Evolutionary conservation across 2,888 invertebrate genomes (phyloP), one percentile per base, ranked within the genome.

Genomic region (Sinotaia quadrata): DNA sequence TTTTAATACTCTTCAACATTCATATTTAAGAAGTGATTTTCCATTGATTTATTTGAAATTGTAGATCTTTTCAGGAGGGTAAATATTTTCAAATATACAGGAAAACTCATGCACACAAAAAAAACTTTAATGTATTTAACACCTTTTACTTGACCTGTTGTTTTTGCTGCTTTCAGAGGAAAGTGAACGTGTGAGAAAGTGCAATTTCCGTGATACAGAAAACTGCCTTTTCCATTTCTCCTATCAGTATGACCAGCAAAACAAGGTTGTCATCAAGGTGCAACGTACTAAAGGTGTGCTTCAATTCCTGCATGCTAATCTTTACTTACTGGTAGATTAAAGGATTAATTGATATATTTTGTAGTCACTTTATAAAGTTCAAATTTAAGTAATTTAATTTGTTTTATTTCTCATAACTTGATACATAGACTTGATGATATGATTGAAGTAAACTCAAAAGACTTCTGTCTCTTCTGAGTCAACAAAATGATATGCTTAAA

Each of bases 251-350:
- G 69, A 73, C 31, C 27, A 44, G 33, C 27, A 69, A 34, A 74
- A 76, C 51, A 54, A 73, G 21, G 70, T 72, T 27, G 41, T 76
- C 24, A 69, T 76, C 63, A 72, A 68, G 37, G 73, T 71, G 18
- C 76, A 76, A 63, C 65, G 68, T 67, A 74, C 71, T 18, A 74
- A 76, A 73, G 69, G 76, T 73, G 41, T 24, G 68, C n/a, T n/a
- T 34, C n/a, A n/a, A n/a, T n/a, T n/a, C n/a, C n/a, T n/a, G n/a
- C n/a, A n/a, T n/a, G n/a, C n/a, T n/a, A n/a, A n/a, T n/a, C n/a
- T n/a, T n/a, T n/a, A n/a, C n/a, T n/a, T n/a, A n/a, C n/a, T n/a
- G n/a, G n/a, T n/a, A n/a, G n/a, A n/a, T n/a, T n/a, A n/a, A n/a
- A n/a, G n/a, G n/a, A n/a, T n/a, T n/a, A n/a, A n/a, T n/a, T n/a